Conservation (phyloP, 2,888 invertebrate genomes). For the Scotopteryx bipunctaria region DNA sequence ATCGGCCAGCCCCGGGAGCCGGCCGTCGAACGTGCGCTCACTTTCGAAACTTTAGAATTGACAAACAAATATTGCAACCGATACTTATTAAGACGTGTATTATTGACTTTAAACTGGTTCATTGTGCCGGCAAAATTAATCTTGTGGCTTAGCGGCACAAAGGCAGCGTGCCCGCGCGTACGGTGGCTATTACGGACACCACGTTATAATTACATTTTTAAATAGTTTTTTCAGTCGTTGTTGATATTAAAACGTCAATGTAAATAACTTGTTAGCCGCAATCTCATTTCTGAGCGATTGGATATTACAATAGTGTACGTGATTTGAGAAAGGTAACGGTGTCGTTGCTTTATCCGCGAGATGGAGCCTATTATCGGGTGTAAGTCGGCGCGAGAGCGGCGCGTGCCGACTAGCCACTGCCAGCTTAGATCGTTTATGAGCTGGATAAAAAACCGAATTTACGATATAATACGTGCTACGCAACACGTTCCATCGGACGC, state of each 20-base stretch:
- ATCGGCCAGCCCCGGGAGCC: conserved; percentile 64
- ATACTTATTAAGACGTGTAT: conserved; percentile 73
- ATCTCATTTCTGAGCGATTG: conserved; percentile 83
- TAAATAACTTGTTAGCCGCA: conserved; percentile 84
- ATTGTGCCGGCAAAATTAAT: conserved; percentile 81
- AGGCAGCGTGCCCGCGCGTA: conserved; percentile 73
- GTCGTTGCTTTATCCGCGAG: conserved; percentile 79
- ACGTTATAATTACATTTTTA: conserved; percentile 82
- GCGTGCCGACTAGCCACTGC: conserved; percentile 52
- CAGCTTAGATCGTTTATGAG: conserved; percentile 57
- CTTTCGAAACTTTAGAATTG: conserved; percentile 73
- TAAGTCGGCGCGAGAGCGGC: conserved; percentile 55
- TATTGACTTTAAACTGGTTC: conserved; percentile 75
- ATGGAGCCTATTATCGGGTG: conserved; percentile 68
- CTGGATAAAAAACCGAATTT: conserved; percentile 52
- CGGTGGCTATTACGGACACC: conserved; percentile 77
- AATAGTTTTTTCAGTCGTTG: conserved; percentile 78
- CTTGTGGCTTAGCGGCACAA: conserved; percentile 79
- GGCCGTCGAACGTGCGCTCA: conserved; percentile 43
- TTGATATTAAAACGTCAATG: conserved; percentile 83
- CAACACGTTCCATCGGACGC: conserved; percentile 30
- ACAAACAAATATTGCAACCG: conserved; percentile 76
- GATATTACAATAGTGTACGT: conserved; percentile 84
- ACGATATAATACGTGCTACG: conserved; percentile 46
- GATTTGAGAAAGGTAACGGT: conserved; percentile 83